Evolutionary conservation across 2,113 vertebrate genomes (phyloP).

Genomic region (Speoplatyrhinus poulsoni): DNA sequence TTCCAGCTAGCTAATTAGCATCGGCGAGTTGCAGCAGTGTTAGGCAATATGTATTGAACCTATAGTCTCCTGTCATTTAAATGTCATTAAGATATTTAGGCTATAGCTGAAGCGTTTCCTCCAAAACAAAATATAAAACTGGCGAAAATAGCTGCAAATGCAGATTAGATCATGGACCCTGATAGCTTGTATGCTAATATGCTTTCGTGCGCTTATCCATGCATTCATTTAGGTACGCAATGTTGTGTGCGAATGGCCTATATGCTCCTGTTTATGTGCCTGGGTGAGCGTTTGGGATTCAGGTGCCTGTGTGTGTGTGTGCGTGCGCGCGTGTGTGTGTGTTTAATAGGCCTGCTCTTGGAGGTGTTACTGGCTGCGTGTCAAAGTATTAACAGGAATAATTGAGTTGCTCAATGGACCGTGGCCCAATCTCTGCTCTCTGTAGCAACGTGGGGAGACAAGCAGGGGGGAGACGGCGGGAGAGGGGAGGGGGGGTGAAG

Average conservation of each 20-base stretch:
- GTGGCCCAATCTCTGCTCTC: slow-evolving; percentile 51
- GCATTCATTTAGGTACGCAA: neutral
- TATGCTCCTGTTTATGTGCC: slow-evolving; percentile 13
- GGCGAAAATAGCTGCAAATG: too few species aligned
- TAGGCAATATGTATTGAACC: too few species aligned
- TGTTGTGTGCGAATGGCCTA: neutral
- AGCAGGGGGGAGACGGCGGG: slow-evolving; percentile 13
- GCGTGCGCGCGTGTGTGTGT: slow-evolving; percentile 15
- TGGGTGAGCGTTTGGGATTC: neutral
- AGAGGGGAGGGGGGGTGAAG: neutral
- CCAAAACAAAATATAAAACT: too few species aligned
- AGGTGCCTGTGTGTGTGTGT: slow-evolving; percentile 1
- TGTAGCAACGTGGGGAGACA: slow-evolving; percentile 40
- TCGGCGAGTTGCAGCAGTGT: too few species aligned
- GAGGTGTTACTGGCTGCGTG: slow-evolving; percentile 52
- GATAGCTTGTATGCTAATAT: too few species aligned
- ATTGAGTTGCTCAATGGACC: slow-evolving; percentile 68
- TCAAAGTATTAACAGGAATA: slow-evolving; percentile 59
- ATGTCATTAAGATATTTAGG: too few species aligned
- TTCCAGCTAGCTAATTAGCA: too few species aligned
- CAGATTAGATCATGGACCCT: too few species aligned
- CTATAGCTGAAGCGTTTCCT: too few species aligned
- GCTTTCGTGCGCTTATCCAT: neutral
- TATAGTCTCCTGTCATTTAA: too few species aligned
- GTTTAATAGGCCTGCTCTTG: slow-evolving; percentile 44